phyloP scores from a whole-genome alignment of 2,113 vertebrate species.

The Sula dactylatra region DNA sequence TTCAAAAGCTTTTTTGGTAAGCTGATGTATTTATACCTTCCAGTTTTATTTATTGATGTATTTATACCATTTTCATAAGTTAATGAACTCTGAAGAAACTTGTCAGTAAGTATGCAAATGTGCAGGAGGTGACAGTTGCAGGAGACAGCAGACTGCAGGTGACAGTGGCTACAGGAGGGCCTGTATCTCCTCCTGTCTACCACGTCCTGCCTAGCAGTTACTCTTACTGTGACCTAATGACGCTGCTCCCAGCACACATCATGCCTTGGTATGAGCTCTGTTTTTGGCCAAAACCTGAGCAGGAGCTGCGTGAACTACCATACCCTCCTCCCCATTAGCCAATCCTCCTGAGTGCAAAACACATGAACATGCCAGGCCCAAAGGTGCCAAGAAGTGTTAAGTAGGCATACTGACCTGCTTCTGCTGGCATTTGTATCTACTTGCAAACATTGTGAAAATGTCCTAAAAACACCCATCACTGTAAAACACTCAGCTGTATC shows the following conservation, averaged over 20 bases:
- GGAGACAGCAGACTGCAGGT: not conserved
- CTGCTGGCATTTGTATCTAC: not conserved
- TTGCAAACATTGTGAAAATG: not conserved
- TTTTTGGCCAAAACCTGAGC: not conserved
- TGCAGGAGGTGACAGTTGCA: not conserved
- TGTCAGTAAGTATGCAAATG: not conserved
- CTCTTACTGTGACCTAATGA: not conserved
- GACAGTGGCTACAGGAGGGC: not conserved
- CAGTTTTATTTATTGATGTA: too few species aligned
- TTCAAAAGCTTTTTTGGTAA: not conserved
- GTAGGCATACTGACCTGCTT: not conserved
- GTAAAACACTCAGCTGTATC: not conserved
- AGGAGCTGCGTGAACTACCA: not conserved
- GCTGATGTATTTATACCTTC: fast-evolving
- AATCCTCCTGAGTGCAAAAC: not conserved
- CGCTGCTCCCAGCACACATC: not conserved
- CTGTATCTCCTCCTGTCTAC: not conserved
- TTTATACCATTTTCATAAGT: not conserved
- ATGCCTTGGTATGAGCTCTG: not conserved
- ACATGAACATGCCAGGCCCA: not conserved
- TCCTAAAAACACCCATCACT: not conserved
- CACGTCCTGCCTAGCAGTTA: not conserved
- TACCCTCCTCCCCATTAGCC: not conserved
- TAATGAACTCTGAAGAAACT: not conserved
- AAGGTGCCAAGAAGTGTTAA: not conserved